Evolutionary conservation across 2,888 invertebrate species (phyloP).

Genomic region (Ashinkailepas kermadecensis): DNA sequence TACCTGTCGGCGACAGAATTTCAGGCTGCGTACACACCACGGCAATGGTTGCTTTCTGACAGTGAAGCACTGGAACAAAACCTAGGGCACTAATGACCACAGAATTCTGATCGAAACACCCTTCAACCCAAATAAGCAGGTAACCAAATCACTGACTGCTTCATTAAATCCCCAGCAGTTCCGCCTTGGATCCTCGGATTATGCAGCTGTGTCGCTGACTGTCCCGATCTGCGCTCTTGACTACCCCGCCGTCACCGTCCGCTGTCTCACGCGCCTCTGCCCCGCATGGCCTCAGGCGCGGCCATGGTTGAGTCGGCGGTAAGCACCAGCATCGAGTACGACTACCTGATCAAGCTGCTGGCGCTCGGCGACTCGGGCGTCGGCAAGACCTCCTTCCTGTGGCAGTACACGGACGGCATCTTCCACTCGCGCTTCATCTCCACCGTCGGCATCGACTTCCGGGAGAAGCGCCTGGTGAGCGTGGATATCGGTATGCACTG

Average conservation of each 20-base stretch:
- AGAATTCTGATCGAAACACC: no score
- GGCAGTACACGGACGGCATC: constrained; percentile 87
- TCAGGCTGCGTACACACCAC: no score
- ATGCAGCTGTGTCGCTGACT: no score
- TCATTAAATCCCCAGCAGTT: no score
- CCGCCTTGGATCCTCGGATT: no score
- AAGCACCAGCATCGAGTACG: constrained; percentile 61
- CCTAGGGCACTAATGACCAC: no score
- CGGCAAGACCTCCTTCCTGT: constrained; percentile 92
- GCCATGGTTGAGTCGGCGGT: constrained; percentile 5
- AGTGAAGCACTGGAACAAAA: no score
- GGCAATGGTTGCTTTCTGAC: no score
- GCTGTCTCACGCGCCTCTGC: background rate
- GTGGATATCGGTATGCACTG: no score
- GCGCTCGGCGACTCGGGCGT: constrained; percentile 95
- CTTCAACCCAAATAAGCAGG: no score
- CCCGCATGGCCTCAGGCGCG: background rate
- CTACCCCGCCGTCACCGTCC: background rate
- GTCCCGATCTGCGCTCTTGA: background rate
- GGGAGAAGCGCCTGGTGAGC: constrained; percentile 83
- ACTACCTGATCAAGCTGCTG: constrained; percentile 85
- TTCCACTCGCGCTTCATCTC: constrained; percentile 91
- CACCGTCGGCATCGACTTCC: constrained; percentile 94
- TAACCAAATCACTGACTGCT: no score
- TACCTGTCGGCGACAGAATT: no score